Evolutionary conservation across 1,140 invertebrate species (phyloP), one percentile per base, ranked within the genome.

Genomic region (Rhyzopertha dominica): DNA sequence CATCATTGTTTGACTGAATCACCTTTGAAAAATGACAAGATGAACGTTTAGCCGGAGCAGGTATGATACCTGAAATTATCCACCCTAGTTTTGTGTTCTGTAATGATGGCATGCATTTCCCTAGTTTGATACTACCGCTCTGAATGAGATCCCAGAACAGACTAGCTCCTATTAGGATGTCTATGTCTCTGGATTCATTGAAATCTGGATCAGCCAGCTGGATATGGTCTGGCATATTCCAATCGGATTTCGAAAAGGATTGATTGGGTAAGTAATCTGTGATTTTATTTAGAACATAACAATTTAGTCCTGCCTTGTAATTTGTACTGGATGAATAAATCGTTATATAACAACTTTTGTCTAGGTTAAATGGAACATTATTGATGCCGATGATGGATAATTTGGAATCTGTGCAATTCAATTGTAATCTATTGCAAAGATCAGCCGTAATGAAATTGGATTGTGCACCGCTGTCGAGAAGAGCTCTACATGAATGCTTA

Each of bases 171-270:
- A 38, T 2, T 16, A 45, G 16, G n/a, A 45, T 5, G 22, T 41
- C 39, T 41, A 41, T 30, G 17, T 41, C 17, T 23, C 22, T 23
- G 10, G 36, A 18, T 18, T 8, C 10, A 32, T 32, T 8, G 16
- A 8, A 32, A 14, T 32, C 16, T 14, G 30, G 32, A 35, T 54
- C 45, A 10, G 45, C 53, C 8, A 54, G 32, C n/a, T 12, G n/a
- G 19, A 35, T 35, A 10, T 12, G 14, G n/a, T 9, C 10, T 13
- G 32, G 32, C n/a, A 35, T 17, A 13, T 35, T n/a, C 17, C n/a
- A 35, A 12, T 12, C 10, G 10, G n/a, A 13, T 16, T 9, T 19
- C 13, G 22, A 18, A n/a, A 38, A 13, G 3, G 1, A 8, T 23
- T 23, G 7, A 4, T 30, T 41, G 4, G 39, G 39, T n/a, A 41